Base-by-base conservation (phyloP, 2,888 invertebrate species). In the Pyrrhia umbra region DNA sequence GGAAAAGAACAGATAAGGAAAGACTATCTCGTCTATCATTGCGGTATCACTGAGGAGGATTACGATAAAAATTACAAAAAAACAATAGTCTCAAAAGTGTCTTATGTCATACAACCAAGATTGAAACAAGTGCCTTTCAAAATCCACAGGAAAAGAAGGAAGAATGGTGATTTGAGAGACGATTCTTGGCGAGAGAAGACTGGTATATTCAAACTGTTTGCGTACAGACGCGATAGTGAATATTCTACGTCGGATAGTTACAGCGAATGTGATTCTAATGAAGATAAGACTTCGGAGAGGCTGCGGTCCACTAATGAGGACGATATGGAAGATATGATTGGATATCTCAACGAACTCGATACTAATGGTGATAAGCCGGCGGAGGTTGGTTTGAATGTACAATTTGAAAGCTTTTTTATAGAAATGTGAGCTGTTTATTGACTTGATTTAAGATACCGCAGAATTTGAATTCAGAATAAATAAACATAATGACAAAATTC, bases 41-140 rank as follows among this genome's bases (percentile, higher is more conserved):
- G 93, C 37, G 93, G 93, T 6, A 80, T 95, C 1, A 85, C 89
- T 1, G 91, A 92, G 84, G 92, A 93, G 62, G 94, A 94, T 37
- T 95, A 94, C 58, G 87, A 94, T 43, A 87, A 84, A 51, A 82
- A 83, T 25, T 88, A 88, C 54, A 92, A 89, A 62, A 92, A 81
- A 37, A 75, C 80, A 1, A 62, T 80, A 13, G 56, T 76, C 3
- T 81, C 86, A 0, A 90, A 88, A 77, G 77, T 80, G 0, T 83
- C 86, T 16, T 82, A 83, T 51, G 80, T 82, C 1, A 68, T 79
- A 6, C 90, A 88, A 55, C 92, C 91, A 1, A 90, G 79, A 76
- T 71, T 92, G 4, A 94, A 92, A 70, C 95, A 94, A 85, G 93
- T 95, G 30, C 94, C 95, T 61, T 94, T 95, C 68, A 94, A 92